Base-by-base conservation (phyloP, 2,113 vertebrate species). In the Hemiprocne comata region DNA sequence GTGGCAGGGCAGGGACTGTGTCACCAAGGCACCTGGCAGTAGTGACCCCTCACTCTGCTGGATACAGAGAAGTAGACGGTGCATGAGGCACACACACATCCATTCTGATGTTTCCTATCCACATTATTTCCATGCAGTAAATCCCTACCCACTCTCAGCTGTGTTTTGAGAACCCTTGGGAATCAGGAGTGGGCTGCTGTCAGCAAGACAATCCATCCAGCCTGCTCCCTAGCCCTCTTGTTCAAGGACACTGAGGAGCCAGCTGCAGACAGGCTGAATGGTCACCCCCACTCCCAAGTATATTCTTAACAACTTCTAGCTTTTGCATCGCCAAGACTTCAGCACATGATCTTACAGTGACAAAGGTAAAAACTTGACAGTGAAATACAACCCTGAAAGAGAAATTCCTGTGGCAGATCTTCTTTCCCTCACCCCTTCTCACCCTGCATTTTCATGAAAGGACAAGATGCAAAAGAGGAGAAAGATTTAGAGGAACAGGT, bases 401-500 rank as follows among this genome's bases (percentile, higher is more conserved):
- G 86, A 96, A 95, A 95, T 96, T 94, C 94, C 94, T 81, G n/a
- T 7, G 61, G 65, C 57, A 89, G 95, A 95, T 96, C 94, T 81
- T 92, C 93, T 96, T 97, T 92, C 95, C 57, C 34, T 96, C 84
- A 96, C 93, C 94, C 31, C 94, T 96, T 89, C 76, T 94, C 94
- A 94, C 95, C 94, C 95, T 82, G 84, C 81, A 25, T 91, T 96
- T 97, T 95, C 89, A 95, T 76, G 94, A 75, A 91, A 95, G 95
- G 94, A 92, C 95, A 95, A 95, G 94, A 93, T 46, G 89, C 76
- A 95, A 89, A 93, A 95, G 81, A 94, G 58, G 70, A 95, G 77
- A 82, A 95, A 93, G 93, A 97, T 94, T 91, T 87, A 87, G 94
- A 87, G 62, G 89, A 96, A 96, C 96, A 97, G 96, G 91, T 96